Conservation (phyloP, 1,140 invertebrate species). For the Subanguina moxae region DNA sequence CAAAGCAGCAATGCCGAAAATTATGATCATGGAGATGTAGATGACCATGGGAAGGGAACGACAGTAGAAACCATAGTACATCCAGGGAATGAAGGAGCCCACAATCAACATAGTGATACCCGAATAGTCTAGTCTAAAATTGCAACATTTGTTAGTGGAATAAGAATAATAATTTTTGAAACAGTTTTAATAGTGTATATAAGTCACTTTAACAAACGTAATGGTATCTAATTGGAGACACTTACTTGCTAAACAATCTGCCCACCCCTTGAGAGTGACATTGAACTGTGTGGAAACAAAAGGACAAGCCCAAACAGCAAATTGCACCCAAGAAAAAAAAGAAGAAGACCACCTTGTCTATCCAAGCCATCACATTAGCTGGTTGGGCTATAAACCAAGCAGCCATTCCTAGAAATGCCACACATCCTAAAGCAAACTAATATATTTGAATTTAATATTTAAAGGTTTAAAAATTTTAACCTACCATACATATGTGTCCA, state of each 20-base stretch:
- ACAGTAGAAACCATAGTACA: slow-evolving; percentile 95
- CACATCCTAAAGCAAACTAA: slow-evolving; percentile 63
- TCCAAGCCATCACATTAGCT: slow-evolving; percentile 59
- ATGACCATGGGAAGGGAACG: slow-evolving; percentile 62
- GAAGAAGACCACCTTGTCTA: slow-evolving; percentile 46
- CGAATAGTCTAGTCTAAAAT: slow-evolving; percentile 79
- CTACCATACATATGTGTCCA: slow-evolving; percentile 81
- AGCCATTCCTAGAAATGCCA: slow-evolving; percentile 75
- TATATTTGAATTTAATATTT: neutral
- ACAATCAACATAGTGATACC: slow-evolving; percentile 95
- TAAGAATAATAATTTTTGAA: no score
- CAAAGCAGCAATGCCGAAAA: slow-evolving; percentile 85
- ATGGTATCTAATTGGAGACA: no score
- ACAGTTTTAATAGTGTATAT: no score
- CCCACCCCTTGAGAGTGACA: slow-evolving; percentile 93
- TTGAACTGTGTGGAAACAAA: slow-evolving; percentile 93
- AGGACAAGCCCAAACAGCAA: slow-evolving; percentile 81
- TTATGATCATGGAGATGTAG: slow-evolving; percentile 69
- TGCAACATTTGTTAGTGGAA: neutral
- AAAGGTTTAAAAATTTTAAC: slow-evolving; percentile 17
- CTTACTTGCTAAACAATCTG: slow-evolving; percentile 85
- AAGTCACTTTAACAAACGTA: no score
- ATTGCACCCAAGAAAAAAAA: slow-evolving; percentile 61
- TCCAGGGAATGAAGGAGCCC: slow-evolving; percentile 97
- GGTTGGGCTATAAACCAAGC: slow-evolving; percentile 77